A percentile compares a stretch with the other conserved stretches of the same genome.
phyloP scores from a whole-genome alignment of 2,888 invertebrate species.

The Steinernema hermaphroditum region DNA sequence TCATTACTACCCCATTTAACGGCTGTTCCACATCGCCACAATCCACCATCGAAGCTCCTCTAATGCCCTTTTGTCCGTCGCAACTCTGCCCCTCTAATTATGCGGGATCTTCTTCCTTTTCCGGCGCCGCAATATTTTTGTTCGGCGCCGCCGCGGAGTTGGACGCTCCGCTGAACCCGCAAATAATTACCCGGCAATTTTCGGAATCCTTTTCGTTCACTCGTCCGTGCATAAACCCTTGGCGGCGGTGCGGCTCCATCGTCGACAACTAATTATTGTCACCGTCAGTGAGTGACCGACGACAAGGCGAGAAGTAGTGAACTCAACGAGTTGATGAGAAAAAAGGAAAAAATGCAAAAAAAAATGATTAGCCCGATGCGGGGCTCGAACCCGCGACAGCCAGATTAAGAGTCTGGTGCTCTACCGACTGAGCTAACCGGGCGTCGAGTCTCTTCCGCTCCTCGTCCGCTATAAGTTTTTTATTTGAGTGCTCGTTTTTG shows the following conservation, averaged over 20 bases:
- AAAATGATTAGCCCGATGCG: neutral
- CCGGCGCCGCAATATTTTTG: constrained; percentile 24
- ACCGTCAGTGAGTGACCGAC: neutral
- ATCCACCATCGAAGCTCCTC: no score
- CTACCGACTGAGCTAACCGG: constrained; percentile 64
- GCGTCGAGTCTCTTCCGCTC: no score
- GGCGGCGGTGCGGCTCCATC: neutral
- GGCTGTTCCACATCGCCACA: neutral
- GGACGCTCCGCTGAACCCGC: constrained; percentile 13
- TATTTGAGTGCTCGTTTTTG: no score
- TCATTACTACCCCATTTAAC: neutral
- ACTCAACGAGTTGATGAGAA: no score
- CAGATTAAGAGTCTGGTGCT: constrained; percentile 64
- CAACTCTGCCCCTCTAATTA: constrained; percentile 8
- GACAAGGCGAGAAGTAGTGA: no score
- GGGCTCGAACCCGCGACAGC: constrained; percentile 55
- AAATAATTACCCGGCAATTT: constrained; percentile 21
- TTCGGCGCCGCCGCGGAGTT: neutral
- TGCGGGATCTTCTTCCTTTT: no score
- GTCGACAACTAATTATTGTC: constrained; percentile 8
- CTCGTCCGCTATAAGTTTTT: no score
- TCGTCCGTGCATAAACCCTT: constrained; percentile 20
- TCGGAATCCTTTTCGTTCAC: constrained; percentile 20
- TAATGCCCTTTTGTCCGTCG: neutral
- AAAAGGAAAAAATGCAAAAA: no score